phyloP scores from a whole-genome alignment of 2,113 vertebrate species.

The Phodopus roborovskii region DNA sequence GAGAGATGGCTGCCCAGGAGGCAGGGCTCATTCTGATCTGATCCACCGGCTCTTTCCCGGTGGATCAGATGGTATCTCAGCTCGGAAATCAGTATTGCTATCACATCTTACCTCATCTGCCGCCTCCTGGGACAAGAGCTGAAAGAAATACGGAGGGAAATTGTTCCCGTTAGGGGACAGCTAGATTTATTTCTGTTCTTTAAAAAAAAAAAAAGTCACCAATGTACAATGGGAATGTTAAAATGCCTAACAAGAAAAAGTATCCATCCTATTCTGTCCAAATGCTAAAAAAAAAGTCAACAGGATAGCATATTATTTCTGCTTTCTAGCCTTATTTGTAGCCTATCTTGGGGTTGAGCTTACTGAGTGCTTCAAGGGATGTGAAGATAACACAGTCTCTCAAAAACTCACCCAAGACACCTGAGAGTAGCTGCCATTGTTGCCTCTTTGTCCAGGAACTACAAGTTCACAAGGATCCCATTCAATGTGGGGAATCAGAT shows the following conservation, averaged over 20 bases:
- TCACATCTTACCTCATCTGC: slow-evolving; percentile 73
- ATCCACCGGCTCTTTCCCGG: slow-evolving; percentile 59
- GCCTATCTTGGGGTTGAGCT: background rate
- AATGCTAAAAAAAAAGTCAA: slow-evolving; percentile 45
- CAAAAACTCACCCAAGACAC: background rate
- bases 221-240: slow-evolving; percentile 45
- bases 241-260: slow-evolving; percentile 56
- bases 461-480: background rate
- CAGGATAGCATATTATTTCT: slow-evolving; percentile 34
- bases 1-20: slow-evolving; percentile 81
- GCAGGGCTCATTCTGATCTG: slow-evolving; percentile 73
- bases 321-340: background rate
- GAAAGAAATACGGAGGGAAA: slow-evolving; percentile 77
- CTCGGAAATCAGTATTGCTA: slow-evolving; percentile 77
- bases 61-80: slow-evolving; percentile 76
- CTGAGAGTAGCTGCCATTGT: background rate
- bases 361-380: background rate
- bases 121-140: slow-evolving; percentile 76
- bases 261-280: slow-evolving; percentile 15
- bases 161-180: slow-evolving; percentile 44
- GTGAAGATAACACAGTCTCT: background rate
- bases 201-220: background rate
- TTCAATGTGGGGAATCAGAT: background rate
- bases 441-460: background rate
- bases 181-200: slow-evolving; percentile 70